A percentile compares a stretch with the other conserved stretches of the same genome.
These are phyloP conservation scores for Rhincodon typus DNA, from an alignment of 2,797 vertebrate species.

Conservation along the genomic window DNA sequence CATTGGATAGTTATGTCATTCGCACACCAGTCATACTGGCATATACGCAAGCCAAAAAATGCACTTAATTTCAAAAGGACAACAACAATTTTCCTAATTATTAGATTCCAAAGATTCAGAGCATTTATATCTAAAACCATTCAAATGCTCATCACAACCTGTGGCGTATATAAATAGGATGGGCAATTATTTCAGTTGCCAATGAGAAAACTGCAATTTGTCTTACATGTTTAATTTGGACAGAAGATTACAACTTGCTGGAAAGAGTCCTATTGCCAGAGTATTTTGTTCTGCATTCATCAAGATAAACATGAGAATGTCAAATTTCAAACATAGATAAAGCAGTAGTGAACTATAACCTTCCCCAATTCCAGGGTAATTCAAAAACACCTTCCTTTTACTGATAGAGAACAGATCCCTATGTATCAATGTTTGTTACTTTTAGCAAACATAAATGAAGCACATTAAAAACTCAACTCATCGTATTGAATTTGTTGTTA, in stretches of 20 bases:
- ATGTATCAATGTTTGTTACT: too few species aligned
- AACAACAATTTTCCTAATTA: background rate
- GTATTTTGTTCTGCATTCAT: too few species aligned
- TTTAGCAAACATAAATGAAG: too few species aligned
- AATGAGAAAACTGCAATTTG: constrained; percentile 11
- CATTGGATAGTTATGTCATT: background rate
- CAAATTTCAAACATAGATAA: too few species aligned
- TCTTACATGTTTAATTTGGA: background rate
- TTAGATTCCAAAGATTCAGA: background rate
- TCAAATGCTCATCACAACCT: background rate
- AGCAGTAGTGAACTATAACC: too few species aligned
- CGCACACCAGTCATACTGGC: background rate
- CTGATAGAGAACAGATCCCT: too few species aligned
- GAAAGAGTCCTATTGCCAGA: too few species aligned
- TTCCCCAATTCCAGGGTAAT: too few species aligned
- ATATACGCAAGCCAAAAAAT: background rate
- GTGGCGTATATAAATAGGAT: background rate
- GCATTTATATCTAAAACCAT: background rate
- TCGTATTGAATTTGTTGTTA: too few species aligned
- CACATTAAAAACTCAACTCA: too few species aligned
- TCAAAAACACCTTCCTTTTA: too few species aligned
- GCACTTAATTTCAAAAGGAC: background rate
- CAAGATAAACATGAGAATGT: too few species aligned
- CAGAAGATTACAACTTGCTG: background rate
- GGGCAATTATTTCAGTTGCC: background rate